Evolutionary conservation across 2,113 vertebrate species (phyloP), one percentile per base, ranked within the genome.

Genomic region (Laticauda laticaudata): DNA sequence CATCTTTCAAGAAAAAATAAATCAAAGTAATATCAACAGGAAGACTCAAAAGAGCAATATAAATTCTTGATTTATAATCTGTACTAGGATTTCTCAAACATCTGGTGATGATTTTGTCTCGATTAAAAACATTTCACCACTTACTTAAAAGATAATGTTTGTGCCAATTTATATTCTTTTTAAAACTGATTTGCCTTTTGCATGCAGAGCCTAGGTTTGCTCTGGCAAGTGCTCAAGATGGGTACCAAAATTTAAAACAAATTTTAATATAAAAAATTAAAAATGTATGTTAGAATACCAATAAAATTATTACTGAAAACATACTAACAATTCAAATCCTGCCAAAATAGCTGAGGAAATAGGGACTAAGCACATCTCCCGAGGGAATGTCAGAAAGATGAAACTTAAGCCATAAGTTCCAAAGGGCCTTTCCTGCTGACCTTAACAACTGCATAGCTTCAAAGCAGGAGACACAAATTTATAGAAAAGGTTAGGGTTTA

Each of bases 1-100:
- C 93, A 94, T 88, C n/a, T 1, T 89, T 34, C 75, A 93, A 92
- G 14, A 7, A 45, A 6, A 45, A 45, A 90, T 34, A 92, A 94
- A 91, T 34, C 9, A 3, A 24, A 59, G 0, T 56, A 69, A 12
- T 8, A 75, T 89, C 0, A 21, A 0, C 1, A 59, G 54, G 87
- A 89, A 57, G 34, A 39, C 10, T 34, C 21, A 59, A 23, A 57
- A 56, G 34, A 81, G 86, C 0, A 24, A 0, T 1, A 51, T 64
- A 92, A 92, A 6, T 18, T 86, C n/a, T 4, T 23, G 7, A 24
- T 56, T 92, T 14, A 8, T 88, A 94, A 94, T 54, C 69, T 26
- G n/a, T n/a, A 88, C n/a, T 89, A 88, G 24, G 15, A 5, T 4
- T 23, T 86, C 75, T 91, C 69, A 90, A 93, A 91, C 7, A 45